Base-by-base conservation (phyloP, 2,888 invertebrate species). In the Ellobium chinense region DNA sequence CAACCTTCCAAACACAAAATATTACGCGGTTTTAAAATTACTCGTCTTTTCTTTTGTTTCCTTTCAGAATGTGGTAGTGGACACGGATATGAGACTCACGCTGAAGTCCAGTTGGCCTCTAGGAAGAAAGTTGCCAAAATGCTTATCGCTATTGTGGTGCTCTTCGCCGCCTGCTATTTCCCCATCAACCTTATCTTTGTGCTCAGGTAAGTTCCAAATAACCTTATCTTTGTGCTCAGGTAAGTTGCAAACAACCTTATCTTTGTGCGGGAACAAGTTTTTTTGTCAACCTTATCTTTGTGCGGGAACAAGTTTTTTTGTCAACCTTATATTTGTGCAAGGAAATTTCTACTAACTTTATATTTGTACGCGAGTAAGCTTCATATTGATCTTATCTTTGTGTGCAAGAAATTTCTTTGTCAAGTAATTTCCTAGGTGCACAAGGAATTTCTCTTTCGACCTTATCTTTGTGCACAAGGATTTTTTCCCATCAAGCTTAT, bases 81-180 rank as follows among this genome's bases (percentile, higher is more conserved):
- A 56, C 63, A 68, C 29, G 82, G 77, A 62, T 80, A 83, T 46
- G 65, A 80, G 56, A 78, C 77, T 14, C 80, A 83, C 74, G 80
- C 80, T 12, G 83, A 83, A 24, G 78, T 77, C 2, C 83, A 83
- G 58, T 70, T 83, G 65, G 77, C 80, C 46, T 80, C 83, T 5
- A 46, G 83, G 39, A 83, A 81, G 78, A 83, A 83, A 78, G 83
- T 83, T 37, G 83, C 83, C 75, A 83, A 83, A 66, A 83, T 83
- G 83, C 77, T 83, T 9, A 83, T 83, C 21, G 83, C 83, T 58
- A 83, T 83, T 18, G 83, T 83, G 36, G 63, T 80, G 27, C 78
- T 83, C 24, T 83, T 83, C 21, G 83, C 80, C 2, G 80, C 80
- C 54, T 83, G 77, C 46, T 83, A 83, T 62, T 75, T 83, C 39